Percentiles rank a stretch among this genome's conserved stretches.
Conservation (phyloP, 2,113 vertebrate genomes). For the Trogon melanurus region DNA sequence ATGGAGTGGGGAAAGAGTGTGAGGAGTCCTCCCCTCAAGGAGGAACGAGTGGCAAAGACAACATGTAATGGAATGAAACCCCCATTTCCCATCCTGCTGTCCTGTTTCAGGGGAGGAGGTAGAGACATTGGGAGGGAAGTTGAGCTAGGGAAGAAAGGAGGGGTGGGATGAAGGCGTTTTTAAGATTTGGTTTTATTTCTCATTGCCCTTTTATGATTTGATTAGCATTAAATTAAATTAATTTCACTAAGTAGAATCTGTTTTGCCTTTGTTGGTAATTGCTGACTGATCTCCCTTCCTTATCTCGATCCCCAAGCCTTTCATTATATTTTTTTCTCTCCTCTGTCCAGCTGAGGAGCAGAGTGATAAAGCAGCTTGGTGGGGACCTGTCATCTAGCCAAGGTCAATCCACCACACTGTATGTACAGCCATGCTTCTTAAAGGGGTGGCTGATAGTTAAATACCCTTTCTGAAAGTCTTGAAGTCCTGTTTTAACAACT, state of each 20-base stretch:
- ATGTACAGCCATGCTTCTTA: background rate
- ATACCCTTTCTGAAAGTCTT: background rate
- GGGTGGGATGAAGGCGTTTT: rapidly evolving
- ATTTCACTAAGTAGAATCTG: background rate
- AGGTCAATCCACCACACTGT: background rate
- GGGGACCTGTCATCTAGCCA: too few species aligned
- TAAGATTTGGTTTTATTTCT: background rate
- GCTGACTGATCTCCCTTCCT: background rate
- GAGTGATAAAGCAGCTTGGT: background rate
- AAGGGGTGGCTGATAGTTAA: background rate
- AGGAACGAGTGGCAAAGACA: background rate
- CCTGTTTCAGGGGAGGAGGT: rapidly evolving
- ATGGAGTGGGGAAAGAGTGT: too few species aligned
- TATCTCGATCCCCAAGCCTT: too few species aligned
- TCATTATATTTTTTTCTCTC: background rate
- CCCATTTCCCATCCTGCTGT: rapidly evolving
- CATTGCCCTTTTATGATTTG: background rate
- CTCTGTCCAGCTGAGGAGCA: rapidly evolving
- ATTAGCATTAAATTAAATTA: background rate
- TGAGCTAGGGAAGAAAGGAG: background rate
- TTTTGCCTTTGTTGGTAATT: rapidly evolving
- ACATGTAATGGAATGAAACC: rapidly evolving
- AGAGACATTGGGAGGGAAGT: background rate
- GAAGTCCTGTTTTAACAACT: background rate
- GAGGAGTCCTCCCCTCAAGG: too few species aligned